Base-by-base conservation (phyloP, 2,888 invertebrate genomes). In the Drosophila subquinaria region DNA sequence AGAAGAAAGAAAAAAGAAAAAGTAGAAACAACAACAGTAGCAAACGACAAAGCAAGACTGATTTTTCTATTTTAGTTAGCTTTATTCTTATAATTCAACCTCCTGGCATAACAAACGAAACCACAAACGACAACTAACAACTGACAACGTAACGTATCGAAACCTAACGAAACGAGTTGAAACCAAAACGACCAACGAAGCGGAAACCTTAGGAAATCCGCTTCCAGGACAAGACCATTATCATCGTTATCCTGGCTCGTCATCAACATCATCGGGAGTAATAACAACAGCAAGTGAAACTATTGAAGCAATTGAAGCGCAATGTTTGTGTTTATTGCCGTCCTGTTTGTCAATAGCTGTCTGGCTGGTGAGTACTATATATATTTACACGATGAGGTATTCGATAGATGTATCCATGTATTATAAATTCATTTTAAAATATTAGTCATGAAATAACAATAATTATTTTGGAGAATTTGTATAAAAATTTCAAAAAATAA, bases 331-430 rank as follows among this genome's bases (percentile, higher is more conserved):
- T 87, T 93, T 82, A 90, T 92, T 81, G 89, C 91, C 67, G 86
- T 93, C 74, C 86, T 93, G 76, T 86, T 92, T 81, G 90, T 92
- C 68, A 93, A 93, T 84, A 92, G 91, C 86, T 93, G 93, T 85
- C 90, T 93, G 72, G 93, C 93, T 81, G 93, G 93, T 93, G 85
- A 93, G 93, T 93, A 72, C 15, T 47, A 2, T 9, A 23, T 33
- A 55, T 27, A 42, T 23, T 43, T 23, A 10, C 9, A 17, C 36
- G 30, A 38, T 33, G 47, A 50, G 20, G n/a, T 23, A 35, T 40
- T 5, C 45, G 20, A 57, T 55, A 62, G 23, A 27, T 57, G 11
- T 20, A 17, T 20, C 0, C 13, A 13, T 51, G 15, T 45, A 43
- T 9, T 23, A 23, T 27, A 2, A 20, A 20, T 27, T 27, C 4